Evolutionary conservation across 2,888 invertebrate species (phyloP), one percentile per base, ranked within the genome.

Genomic region (Ophion slaviceki): DNA sequence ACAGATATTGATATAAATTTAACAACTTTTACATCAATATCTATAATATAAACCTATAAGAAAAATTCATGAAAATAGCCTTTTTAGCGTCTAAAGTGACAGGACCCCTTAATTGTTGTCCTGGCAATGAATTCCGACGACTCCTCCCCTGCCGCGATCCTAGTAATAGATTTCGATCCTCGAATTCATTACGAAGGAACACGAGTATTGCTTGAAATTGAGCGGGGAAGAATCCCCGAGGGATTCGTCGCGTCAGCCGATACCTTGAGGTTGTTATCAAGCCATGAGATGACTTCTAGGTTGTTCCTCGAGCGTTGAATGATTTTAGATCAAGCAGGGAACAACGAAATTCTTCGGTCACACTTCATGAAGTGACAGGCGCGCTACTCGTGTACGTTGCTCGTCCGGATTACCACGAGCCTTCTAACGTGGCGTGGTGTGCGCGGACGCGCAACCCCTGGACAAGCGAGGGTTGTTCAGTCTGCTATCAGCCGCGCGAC

Each of bases 391-490:
- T 45, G 28, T 28, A 40, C 32, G 17, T 53, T 53, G 61, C 32
- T 70, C 66, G 40, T 59, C 8, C 53, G 53, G 57, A 81, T 68
- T 70, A 53, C 5, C 67, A 10, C 17, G 24, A 36, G 66, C 74
- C 80, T 72, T 76, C 66, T 20, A 74, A 79, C 76, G 71, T 74
- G 79, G 64, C 71, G 83, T 83, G 53, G 53, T 87, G 80, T 88
- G 88, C 88, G 88, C 88, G 88, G 87, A 77, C 87, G 88, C 88
- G 80, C 84, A 87, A 82, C 87, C 88, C 87, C 86, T 76, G 85
- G 79, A 82, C 66, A 64, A 85, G 71, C 76, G 75, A 81, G 80
- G 80, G 84, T 82, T 36, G 85, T 88, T 88, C 88, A 88, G 88
- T 88, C 82, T 83, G 86, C 74, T 86, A 87, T 86, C 85, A 84